Percentiles rank a stretch among this genome's conserved stretches.
These are phyloP conservation scores for Ceyx erithaca DNA, from an alignment of 2,797 vertebrate genomes.

Conservation along the genomic window DNA sequence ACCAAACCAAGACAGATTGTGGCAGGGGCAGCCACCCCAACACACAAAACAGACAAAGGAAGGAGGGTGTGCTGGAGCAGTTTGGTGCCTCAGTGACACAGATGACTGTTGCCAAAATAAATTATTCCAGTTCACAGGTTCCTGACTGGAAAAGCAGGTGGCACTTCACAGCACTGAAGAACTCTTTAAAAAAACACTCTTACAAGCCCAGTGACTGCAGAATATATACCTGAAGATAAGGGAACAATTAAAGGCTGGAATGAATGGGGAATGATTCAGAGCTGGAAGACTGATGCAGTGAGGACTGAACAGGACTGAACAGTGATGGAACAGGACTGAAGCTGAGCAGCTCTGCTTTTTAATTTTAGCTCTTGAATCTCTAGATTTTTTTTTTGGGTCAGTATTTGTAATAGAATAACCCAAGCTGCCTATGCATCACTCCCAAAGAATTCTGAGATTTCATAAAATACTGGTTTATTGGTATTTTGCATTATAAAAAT, in stretches of 20 bases:
- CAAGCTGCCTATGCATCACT: not conserved
- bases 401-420: not conserved
- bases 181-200: not conserved
- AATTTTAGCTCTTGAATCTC: not conserved
- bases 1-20: not conserved
- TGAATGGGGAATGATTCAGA: not conserved
- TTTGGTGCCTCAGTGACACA: too few relatives aligned
- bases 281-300: not conserved
- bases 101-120: not conserved
- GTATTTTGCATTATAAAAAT: not conserved
- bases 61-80: too few relatives aligned
- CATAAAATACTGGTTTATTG: not conserved
- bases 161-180: not conserved
- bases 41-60: too few relatives aligned
- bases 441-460: not conserved
- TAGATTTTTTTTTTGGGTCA: not conserved
- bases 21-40: too few relatives aligned
- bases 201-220: not conserved
- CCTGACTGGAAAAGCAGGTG: not conserved
- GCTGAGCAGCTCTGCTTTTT: not conserved
- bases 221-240: not conserved
- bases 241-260: not conserved
- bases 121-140: not conserved
- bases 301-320: too few relatives aligned
- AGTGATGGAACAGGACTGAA: not conserved